Evolutionary conservation across 2,113 vertebrate species (phyloP).

Genomic region (Seriola aureovittata): DNA sequence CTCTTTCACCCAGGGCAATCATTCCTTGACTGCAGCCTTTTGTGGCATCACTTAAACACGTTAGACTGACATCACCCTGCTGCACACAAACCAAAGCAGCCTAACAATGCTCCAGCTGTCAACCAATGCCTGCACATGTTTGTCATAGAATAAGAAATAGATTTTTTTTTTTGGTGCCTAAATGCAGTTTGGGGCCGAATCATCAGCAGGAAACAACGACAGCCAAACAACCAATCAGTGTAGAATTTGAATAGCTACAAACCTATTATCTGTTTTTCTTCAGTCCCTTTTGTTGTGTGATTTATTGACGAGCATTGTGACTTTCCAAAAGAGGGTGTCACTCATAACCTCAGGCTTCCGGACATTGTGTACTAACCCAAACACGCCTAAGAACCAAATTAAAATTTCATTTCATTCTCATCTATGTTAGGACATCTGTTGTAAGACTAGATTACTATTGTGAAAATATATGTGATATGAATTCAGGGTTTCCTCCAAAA

Average conservation of each 20-base stretch:
- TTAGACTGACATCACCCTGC: slow-evolving; percentile 23
- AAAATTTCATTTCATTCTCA: slow-evolving; percentile 1
- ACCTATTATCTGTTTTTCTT: background rate
- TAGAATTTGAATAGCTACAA: background rate
- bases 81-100: slow-evolving; percentile 17
- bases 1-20: slow-evolving; percentile 18
- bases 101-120: background rate
- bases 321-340: slow-evolving; percentile 3
- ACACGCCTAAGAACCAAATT: slow-evolving; percentile 19
- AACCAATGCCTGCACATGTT: background rate
- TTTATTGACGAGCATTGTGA: slow-evolving; percentile 8
- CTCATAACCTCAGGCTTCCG: background rate
- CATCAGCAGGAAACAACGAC: background rate
- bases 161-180: background rate
- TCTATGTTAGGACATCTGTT: slow-evolving; percentile 9
- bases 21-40: slow-evolving; percentile 31
- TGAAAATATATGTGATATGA: background rate
- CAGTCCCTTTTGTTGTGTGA: background rate
- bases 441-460: background rate
- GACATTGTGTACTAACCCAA: slow-evolving; percentile 33
- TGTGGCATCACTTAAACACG: slow-evolving; percentile 26
- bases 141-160: background rate
- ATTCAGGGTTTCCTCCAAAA: background rate
- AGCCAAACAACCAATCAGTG: background rate
- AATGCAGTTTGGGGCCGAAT: background rate